Evolutionary conservation across 1,140 invertebrate species (phyloP), one percentile per base, ranked within the genome.

Genomic region (Gonioctena quinquepunctata): DNA sequence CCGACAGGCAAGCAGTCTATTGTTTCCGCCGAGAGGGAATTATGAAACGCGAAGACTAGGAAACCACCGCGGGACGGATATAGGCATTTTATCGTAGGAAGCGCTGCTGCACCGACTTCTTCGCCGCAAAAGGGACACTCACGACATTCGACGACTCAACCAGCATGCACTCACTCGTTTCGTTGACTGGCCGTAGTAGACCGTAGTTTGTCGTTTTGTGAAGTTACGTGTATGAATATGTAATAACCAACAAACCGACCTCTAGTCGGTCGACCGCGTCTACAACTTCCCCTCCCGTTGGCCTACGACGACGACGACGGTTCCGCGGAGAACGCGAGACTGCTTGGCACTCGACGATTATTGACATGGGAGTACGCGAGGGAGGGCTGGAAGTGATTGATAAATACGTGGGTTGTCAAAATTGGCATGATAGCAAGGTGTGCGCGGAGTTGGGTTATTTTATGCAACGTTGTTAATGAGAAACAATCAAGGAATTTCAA

Each of bases 201-300:
- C n/a, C n/a, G n/a, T n/a, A n/a, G n/a, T n/a, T n/a, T 42, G 16
- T 42, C 33, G 33, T 42, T 42, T 57, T 57, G 56, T 42, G 33
- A 42, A 11, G 33, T 68, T 70, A 68, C 64, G 72, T 57, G 33
- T 74, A 74, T 74, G 73, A 69, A 75, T 75, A 75, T 71, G 73
- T 71, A 75, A 75, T 69, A 75, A 74, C 71, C 68, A 74, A 57
- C 68, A 56, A 42, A 42, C 33, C 33, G 33, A 42, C 33, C n/a
- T n/a, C n/a, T n/a, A n/a, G n/a, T 42, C 33, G 11, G 11, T 8
- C 11, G 33, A n/a, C 33, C 13, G 16, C 33, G 33, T 42, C 33
- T n/a, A 11, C 33, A 11, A 42, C 33, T 42, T 42, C 33, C 33
- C 33, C 33, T 13, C 33, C 33, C 16, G 19, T 21, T 25, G 28